Evolutionary conservation across 2,113 vertebrate species (phyloP).

Genomic region (Merops nubicus): DNA sequence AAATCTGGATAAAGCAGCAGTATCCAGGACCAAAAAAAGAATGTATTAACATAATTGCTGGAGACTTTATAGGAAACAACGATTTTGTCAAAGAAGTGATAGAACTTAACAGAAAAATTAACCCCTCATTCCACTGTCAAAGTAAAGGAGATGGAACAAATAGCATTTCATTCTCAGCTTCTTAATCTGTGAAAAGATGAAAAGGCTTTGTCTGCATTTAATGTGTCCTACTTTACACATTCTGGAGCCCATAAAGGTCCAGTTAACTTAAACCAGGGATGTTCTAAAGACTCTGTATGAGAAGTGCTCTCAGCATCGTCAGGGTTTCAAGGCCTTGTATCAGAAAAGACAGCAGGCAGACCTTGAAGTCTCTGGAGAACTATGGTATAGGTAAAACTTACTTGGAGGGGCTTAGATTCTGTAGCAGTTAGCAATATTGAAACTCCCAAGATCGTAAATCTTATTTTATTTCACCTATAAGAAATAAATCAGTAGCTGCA

Average conservation of each 20-base stretch:
- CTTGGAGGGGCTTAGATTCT: background rate
- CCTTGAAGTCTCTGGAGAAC: background rate
- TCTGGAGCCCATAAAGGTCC: background rate
- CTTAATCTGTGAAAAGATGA: background rate
- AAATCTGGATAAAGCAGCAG: conserved; percentile 84
- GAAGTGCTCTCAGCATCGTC: background rate
- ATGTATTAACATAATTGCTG: conserved; percentile 89
- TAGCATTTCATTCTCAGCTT: background rate
- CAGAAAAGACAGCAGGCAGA: background rate
- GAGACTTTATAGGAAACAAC: conserved; percentile 84
- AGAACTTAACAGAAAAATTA: conserved; percentile 79
- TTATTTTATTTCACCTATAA: background rate
- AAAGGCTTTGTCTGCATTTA: background rate
- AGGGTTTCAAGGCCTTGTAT: background rate
- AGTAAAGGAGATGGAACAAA: background rate
- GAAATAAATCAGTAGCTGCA: background rate
- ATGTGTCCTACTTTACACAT: background rate
- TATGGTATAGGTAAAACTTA: background rate
- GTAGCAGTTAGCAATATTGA: background rate
- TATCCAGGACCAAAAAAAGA: conserved; percentile 72
- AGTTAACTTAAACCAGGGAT: background rate
- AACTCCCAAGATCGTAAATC: background rate
- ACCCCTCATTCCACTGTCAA: background rate
- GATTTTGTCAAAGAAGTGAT: conserved; percentile 84
- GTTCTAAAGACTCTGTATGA: background rate